Evolutionary conservation across 1,140 invertebrate genomes (phyloP).

Genomic region (Elysia chlorotica): DNA sequence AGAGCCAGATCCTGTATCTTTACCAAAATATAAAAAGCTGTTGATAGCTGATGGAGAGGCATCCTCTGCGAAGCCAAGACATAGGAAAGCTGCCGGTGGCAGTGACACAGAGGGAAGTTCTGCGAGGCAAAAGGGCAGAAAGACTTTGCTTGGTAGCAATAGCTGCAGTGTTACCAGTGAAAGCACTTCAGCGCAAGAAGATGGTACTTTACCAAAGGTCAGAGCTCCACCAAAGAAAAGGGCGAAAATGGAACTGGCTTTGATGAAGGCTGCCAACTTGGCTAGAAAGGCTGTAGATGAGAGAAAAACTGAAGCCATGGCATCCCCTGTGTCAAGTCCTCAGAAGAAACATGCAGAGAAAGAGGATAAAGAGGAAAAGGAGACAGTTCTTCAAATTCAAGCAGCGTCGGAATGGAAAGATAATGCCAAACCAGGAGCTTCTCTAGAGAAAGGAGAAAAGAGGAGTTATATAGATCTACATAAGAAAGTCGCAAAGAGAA

Average conservation of each 20-base stretch:
- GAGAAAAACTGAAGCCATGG: no score
- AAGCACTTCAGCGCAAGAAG: no score
- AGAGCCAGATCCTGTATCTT: neutral
- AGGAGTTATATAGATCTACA: no score
- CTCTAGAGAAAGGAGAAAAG: no score
- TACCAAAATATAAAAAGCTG: neutral
- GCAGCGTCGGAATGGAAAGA: no score
- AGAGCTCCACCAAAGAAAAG: conserved; percentile 54
- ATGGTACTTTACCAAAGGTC: conserved; percentile 12
- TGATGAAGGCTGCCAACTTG: conserved; percentile 32
- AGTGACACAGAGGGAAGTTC: conserved; percentile 14
- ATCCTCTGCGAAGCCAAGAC: neutral
- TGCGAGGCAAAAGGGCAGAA: neutral
- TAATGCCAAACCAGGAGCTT: no score
- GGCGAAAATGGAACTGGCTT: conserved; percentile 44
- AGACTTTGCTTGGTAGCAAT: neutral
- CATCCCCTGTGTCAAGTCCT: no score
- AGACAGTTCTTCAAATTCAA: no score
- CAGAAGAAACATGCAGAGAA: neutral
- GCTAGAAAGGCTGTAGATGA: conserved; percentile 35
- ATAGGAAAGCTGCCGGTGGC: conserved; percentile 1
- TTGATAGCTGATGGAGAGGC: no score
- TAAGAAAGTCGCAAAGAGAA: no score
- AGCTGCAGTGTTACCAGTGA: no score
- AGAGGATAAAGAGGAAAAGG: neutral